Conservation (phyloP, 2,888 invertebrate species). For the Thumatha senex region DNA sequence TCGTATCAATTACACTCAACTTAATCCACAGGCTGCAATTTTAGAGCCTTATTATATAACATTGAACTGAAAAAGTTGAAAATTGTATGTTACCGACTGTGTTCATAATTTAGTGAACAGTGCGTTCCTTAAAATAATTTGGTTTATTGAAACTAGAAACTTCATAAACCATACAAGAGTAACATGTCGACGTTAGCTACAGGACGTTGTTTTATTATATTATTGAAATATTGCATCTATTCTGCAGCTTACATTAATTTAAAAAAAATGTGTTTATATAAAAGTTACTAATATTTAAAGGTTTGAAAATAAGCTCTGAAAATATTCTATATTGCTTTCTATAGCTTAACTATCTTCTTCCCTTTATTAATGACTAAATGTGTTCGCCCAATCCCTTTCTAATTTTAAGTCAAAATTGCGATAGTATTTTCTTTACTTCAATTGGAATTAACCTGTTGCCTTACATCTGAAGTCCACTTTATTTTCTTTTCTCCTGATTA, state of each 20-base stretch:
- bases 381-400: slow-evolving; percentile 6
- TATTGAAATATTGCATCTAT: slow-evolving; percentile 30
- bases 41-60: too few relatives aligned
- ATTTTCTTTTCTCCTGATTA: slow-evolving; percentile 46
- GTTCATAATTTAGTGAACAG: too few relatives aligned
- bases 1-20: too few relatives aligned
- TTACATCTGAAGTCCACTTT: slow-evolving; percentile 39
- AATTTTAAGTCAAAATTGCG: slow-evolving; percentile 6
- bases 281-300: slow-evolving; percentile 1
- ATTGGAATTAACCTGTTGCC: slow-evolving; percentile 23
- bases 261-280: slow-evolving; percentile 14
- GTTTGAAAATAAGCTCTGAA: slow-evolving; percentile 7
- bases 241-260: slow-evolving; percentile 36
- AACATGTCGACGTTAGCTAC: too few relatives aligned
- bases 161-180: too few relatives aligned
- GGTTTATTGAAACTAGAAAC: too few relatives aligned
- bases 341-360: slow-evolving; percentile 6
- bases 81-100: too few relatives aligned
- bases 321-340: slow-evolving; percentile 15
- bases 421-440: slow-evolving; percentile 22
- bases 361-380: not conserved
- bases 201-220: not conserved
- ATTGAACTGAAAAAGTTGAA: too few relatives aligned
- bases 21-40: too few relatives aligned
- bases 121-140: too few relatives aligned